Evolutionary conservation across 2,113 vertebrate genomes (phyloP), one percentile per base, ranked within the genome.

Genomic region (Hippocampus comes): DNA sequence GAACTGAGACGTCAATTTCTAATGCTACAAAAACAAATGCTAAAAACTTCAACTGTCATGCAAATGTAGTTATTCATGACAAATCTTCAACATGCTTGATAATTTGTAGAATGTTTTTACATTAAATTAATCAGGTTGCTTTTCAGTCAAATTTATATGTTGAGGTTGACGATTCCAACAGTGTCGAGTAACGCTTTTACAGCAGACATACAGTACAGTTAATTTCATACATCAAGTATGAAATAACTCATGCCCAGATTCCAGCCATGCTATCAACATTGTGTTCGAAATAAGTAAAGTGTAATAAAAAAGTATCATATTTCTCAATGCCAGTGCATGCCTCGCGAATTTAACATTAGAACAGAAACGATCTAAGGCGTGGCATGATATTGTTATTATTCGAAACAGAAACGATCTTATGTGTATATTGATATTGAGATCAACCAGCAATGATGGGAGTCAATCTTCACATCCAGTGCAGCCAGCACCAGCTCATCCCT

Each of bases 381-480:
- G 34, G 5, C 34, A 1, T 38, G 34, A 38, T 7, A 38, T 38
- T 38, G 5, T 6, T 38, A 38, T 38, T 38, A 38, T 38, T 38
- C 34, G 34, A 38, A 42, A 41, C 23, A 71, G 82, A 72, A 74
- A 63, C 43, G 68, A 9, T 23, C 43, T 48, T 9, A 9, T 18
- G n/a, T 25, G 64, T 48, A n/a, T 2, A 63, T 7, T 27, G 64
- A 27, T 2, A 63, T 7, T 27, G 64, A 27, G 10, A 48, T 17
- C 8, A 48, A 25, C n/a, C 63, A 48, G 41, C 25, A 42, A n/a
- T 65, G 73, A 72, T 79, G 73, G 49, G 48, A 71, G 41, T 41
- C 41, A 38, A 73, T 76, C 27, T 72, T 69, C 65, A 53, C 71
- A 71, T 68, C 48, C 68, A 72, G 78, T 75, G 63, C 70, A 30